Evolutionary conservation across 2,113 vertebrate genomes (phyloP), one percentile per base, ranked within the genome.

Genomic region (Nibea coibor): DNA sequence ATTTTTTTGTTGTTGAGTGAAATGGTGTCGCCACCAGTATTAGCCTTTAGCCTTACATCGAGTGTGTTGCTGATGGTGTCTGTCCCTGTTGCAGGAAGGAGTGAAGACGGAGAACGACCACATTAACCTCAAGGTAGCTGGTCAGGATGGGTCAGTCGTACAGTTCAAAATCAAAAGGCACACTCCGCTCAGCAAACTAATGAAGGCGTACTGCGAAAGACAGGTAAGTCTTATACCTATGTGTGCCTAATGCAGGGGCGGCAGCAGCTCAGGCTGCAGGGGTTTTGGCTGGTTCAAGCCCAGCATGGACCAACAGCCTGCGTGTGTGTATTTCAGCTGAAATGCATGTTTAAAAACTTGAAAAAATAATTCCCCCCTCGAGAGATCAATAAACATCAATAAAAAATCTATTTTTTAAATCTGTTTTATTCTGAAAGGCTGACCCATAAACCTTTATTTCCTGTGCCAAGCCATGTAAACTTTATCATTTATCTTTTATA

Each of bases 141-240:
- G 96, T 28, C 96, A 97, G 92, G 97, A 97, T 68, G 97, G 97
- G 15, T 97, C 97, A 0, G 96, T 97, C 26, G 96, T 97, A 83
- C 96, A 96, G 88, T 98, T 98, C 88, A 96, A 98, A 86, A 97
- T 97, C 83, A 98, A 97, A 89, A 94, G 96, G 82, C 97, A 96
- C 81, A 96, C 96, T 3, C 96, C 96, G 0, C 95, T 98, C 83
- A 95, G 94, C 95, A 97, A 97, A 94, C 94, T 97, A 50, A 98
- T 98, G 97, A 96, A 96, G 87, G 97, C 95, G 0, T 97, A 97
- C 93, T 98, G 97, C 78, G 96, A 97, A 93, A 94, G 96, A 88
- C 96, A 97, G 97, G 97, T 96, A 80, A 45, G 77, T 31, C 22
- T 7, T 39, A 9, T 7, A 39, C 35, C 35, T 39, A 9, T 39